Percentiles rank a stretch among this genome's conserved stretches.
Conservation (phyloP, 2,888 invertebrate genomes). For the Melangyna quadrimaculata region DNA sequence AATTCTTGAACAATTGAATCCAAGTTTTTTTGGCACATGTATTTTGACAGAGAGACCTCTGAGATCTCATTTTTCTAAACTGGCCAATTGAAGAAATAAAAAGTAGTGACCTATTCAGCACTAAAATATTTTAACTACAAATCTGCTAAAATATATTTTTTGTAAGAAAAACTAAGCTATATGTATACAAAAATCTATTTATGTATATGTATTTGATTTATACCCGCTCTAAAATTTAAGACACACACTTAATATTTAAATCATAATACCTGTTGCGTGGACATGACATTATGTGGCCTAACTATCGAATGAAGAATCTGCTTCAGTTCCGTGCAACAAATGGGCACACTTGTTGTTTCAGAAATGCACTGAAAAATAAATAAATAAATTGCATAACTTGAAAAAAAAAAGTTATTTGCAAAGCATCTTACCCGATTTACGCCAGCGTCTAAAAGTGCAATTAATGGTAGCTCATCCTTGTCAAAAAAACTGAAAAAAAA, state of each 20-base stretch:
- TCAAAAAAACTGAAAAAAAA: constrained; percentile 86
- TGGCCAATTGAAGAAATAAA: too few relatives aligned
- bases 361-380: constrained; percentile 84
- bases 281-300: constrained; percentile 88
- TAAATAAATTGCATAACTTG: not conserved
- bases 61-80: too few relatives aligned
- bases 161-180: not conserved
- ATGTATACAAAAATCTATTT: not conserved
- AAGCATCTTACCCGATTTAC: constrained; percentile 89
- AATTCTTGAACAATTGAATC: too few relatives aligned
- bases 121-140: not conserved
- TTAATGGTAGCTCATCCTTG: constrained; percentile 90
- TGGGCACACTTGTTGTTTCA: constrained; percentile 84
- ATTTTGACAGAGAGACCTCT: too few relatives aligned
- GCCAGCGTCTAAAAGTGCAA: constrained; percentile 90
- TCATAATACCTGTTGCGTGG: constrained; percentile 83
- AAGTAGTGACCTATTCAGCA: too few relatives aligned
- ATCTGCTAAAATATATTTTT: not conserved
- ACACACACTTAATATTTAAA: not conserved
- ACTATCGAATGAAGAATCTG: constrained; percentile 91
- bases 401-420: not conserved
- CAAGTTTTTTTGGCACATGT: too few relatives aligned
- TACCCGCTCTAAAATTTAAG: not conserved
- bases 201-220: not conserved
- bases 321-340: constrained; percentile 86